phyloP scores from a whole-genome alignment of 2,113 vertebrate species.

The Hippocampus abdominalis region DNA sequence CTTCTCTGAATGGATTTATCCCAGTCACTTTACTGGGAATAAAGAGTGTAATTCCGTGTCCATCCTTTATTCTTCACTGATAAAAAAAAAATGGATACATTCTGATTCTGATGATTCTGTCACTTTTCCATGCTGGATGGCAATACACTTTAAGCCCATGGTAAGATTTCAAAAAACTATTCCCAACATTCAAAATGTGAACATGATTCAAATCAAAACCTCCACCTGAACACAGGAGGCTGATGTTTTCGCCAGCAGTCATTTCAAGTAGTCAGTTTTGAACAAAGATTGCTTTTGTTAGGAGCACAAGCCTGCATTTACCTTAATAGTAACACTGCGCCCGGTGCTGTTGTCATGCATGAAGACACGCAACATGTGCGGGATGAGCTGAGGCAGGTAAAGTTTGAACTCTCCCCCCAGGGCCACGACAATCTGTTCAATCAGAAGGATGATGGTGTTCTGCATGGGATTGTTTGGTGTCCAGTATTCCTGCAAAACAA shows the following conservation, averaged over 20 bases:
- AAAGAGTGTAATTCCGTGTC: no score
- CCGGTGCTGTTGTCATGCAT: constrained; percentile 96
- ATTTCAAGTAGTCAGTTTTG: neutral
- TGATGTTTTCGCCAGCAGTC: neutral
- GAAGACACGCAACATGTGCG: constrained; percentile 96
- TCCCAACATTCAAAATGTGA: neutral
- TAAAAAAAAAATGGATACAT: neutral
- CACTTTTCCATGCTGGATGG: neutral
- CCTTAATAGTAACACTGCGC: constrained; percentile 93
- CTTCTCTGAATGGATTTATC: no score
- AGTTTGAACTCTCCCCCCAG: constrained; percentile 97
- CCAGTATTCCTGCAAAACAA: constrained; percentile 87
- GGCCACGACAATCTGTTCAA: constrained; percentile 96
- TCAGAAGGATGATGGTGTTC: constrained; percentile 96
- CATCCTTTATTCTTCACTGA: no score
- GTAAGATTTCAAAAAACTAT: no score
- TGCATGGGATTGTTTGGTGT: constrained; percentile 98
- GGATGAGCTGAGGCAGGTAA: constrained; percentile 95
- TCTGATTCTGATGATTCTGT: neutral
- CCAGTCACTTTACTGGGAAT: neutral
- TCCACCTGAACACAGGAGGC: neutral
- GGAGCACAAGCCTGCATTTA: constrained; percentile 42
- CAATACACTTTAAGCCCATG: no score
- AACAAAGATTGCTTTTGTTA: neutral
- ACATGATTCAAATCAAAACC: neutral